phyloP scores from a whole-genome alignment of 1,140 invertebrate genomes.

The Chironomus striatipennis region DNA sequence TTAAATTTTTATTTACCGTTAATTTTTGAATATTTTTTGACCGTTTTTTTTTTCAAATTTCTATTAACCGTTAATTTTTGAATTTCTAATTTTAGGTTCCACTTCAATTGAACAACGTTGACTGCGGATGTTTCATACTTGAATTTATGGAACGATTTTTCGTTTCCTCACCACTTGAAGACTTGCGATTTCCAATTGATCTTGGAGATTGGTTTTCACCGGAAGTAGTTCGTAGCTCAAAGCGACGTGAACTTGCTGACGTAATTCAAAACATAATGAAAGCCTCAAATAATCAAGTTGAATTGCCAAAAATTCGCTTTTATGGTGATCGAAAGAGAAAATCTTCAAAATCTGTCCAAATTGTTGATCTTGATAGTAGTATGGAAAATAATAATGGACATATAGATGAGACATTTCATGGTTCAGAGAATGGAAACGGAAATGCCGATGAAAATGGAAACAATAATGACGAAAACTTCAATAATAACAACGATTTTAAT shows the following conservation, averaged over 20 bases:
- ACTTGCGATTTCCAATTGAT: not conserved
- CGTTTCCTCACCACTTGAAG: not conserved
- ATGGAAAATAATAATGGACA: no score
- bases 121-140: not conserved
- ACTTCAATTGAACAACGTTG: not conserved
- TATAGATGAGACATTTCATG: not conserved
- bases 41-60: no score
- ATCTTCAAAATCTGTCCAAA: not conserved
- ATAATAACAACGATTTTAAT: not conserved
- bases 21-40: no score
- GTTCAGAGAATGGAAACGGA: not conserved
- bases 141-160: constrained; percentile 5
- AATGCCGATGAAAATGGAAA: not conserved
- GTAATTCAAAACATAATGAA: not conserved
- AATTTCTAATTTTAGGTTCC: not conserved
- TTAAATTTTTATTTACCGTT: no score
- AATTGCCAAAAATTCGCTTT: not conserved
- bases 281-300: not conserved
- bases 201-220: not conserved
- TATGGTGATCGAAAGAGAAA: not conserved
- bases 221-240: not conserved
- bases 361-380: no score
- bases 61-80: no score
- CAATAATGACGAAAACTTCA: not conserved
- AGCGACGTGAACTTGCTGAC: not conserved